Evolutionary conservation across 2,888 invertebrate species (phyloP).

Genomic region (Antitype chi): DNA sequence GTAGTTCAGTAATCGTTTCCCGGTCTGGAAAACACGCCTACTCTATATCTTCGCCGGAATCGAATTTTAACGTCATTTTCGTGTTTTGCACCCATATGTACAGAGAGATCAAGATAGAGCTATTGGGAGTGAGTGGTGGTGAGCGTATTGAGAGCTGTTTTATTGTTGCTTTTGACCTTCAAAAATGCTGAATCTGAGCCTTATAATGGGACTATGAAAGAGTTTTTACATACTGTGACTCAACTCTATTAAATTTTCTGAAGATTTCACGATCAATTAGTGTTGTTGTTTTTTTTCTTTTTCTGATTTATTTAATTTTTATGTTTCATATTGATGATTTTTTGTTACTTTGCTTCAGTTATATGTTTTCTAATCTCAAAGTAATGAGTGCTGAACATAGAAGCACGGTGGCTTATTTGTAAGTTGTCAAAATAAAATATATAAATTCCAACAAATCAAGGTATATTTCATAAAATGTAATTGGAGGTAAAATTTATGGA

Average conservation of each 20-base stretch:
- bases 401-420: not conserved
- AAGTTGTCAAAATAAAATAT: not conserved
- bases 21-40: not conserved
- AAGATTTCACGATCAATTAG: not conserved
- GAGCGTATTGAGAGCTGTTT: not conserved
- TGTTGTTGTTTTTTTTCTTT: not conserved
- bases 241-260: not conserved
- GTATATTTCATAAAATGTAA: conserved; percentile 60
- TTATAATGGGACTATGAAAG: too few species aligned
- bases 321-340: not conserved
- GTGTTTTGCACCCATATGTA: not conserved
- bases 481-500: conserved; percentile 69
- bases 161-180: not conserved
- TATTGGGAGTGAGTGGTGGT: not conserved
- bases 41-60: not conserved
- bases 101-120: not conserved
- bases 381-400: not conserved
- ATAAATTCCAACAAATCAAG: conserved; percentile 37
- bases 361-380: not conserved
- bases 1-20: not conserved
- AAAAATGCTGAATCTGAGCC: not conserved
- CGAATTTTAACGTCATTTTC: not conserved
- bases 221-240: not conserved
- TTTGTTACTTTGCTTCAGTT: not conserved
- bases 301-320: too few species aligned